Base-by-base conservation (phyloP, 23 tunicate species). In the Styela plicata region DNA sequence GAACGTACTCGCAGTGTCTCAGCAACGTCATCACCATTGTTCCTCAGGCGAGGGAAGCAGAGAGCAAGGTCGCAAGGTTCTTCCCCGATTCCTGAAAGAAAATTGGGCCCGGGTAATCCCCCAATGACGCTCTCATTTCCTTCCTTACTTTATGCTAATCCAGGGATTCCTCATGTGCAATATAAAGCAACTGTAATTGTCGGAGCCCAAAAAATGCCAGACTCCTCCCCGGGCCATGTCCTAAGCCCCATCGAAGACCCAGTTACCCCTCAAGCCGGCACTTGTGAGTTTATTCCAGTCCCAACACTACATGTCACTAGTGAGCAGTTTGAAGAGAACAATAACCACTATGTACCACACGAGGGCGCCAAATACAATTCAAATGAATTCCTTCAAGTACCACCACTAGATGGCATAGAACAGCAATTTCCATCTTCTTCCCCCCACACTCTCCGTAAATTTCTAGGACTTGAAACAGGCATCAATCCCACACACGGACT, bases 401-500 rank as follows among this genome's bases (percentile, higher is more conserved):
- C 76, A 63, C 31, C 31, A 77, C 26, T 64, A 30, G 78, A 65
- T 34, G 78, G 78, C 7, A 16, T 7, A 25, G 30, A 5, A 27
- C 17, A 16, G 13, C 96, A 89, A 21, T n/a, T n/a, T n/a, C 86
- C 96, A 21, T 86, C 96, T 10, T 89, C 89, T 0, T 85, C 89
- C 69, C 96, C 96, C 18, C 71, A 25, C 0, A 67, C 71, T 67
- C 0, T 67, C 17, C 30, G 2, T 25, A 67, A 29, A 67, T 67
- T 67, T 0, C 31, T 67, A 19, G 71, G 71, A 27, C 71, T 67
- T 21, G n/a, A 67, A 29, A 29, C 30, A 25, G 31, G 22, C 13
- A 16, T 18, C 17, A 1, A 18, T 25, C 1, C 31, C 18, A 10
- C 27, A 18, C 22, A 0, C 7, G 81, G 81, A 13, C 81, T 76